A percentile compares a stretch with the other conserved stretches of the same genome.
phyloP scores from a whole-genome alignment of 2,888 invertebrate species.

The Ethmia dodecea region DNA sequence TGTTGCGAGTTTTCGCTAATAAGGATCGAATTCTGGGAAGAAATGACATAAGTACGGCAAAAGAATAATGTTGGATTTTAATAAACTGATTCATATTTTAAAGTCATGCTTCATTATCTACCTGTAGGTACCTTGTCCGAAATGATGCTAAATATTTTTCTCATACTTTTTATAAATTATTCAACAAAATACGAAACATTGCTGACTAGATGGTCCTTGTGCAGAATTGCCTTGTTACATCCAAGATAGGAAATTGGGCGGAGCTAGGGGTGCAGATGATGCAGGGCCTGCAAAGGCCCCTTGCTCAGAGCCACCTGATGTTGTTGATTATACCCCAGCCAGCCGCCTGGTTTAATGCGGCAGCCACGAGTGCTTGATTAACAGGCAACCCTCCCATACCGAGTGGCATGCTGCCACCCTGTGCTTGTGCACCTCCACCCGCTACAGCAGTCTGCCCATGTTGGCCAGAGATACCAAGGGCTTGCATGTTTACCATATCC shows the following conservation, averaged over 20 bases:
- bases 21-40: too few species aligned
- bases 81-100: too few species aligned
- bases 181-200: too few species aligned
- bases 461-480: conserved; percentile 63
- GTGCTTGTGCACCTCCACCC: conserved; percentile 61
- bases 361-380: conserved; percentile 92
- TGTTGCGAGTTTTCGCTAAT: too few species aligned
- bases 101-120: too few species aligned
- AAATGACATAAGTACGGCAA: too few species aligned
- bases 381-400: conserved; percentile 87
- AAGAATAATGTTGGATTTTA: too few species aligned
- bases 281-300: conserved; percentile 68
- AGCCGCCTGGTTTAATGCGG: conserved; percentile 89
- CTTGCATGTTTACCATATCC: conserved; percentile 74
- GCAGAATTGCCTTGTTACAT: conserved; percentile 82
- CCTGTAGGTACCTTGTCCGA: too few species aligned
- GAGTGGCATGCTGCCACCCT: conserved; percentile 68
- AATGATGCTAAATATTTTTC: too few species aligned
- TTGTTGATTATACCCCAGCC: conserved; percentile 88
- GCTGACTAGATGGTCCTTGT: conserved; percentile 76
- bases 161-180: too few species aligned
- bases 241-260: conserved; percentile 83
- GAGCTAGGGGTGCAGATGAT: conserved; percentile 63
- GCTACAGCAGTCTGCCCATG: conserved; percentile 64
- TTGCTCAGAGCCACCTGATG: conserved; percentile 73